These are phyloP conservation scores for Philhelius pedissequus DNA, from an alignment of 2,888 invertebrate species.

Conservation along the genomic window DNA sequence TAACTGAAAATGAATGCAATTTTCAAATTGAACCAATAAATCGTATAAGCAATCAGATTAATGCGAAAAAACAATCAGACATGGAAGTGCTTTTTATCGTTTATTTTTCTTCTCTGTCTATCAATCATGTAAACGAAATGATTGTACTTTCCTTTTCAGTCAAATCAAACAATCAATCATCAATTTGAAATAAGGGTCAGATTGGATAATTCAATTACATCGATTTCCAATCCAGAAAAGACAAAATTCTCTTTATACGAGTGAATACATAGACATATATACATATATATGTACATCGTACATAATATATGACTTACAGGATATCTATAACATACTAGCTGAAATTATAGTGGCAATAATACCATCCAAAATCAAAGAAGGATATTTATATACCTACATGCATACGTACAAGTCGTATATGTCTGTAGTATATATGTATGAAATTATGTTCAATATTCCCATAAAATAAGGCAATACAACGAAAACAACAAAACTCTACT, in stretches of 20 bases:
- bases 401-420: too few species aligned
- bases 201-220: conserved; percentile 10
- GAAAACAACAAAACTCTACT: background rate
- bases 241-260: background rate
- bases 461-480: background rate
- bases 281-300: background rate
- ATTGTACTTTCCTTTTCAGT: conserved; percentile 2
- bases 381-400: too few species aligned
- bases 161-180: conserved; percentile 23
- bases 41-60: background rate
- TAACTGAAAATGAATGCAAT: background rate
- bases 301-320: background rate
- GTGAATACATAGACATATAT: background rate
- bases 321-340: background rate
- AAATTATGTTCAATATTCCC: background rate
- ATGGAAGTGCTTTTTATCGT: background rate
- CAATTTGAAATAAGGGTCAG: background rate
- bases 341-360: background rate
- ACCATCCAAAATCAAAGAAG: background rate
- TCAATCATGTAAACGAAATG: conserved; percentile 1
- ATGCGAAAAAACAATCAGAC: conserved; percentile 6
- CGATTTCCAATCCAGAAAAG: background rate
- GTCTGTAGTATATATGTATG: too few species aligned
- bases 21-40: conserved; percentile 7
- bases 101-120: conserved; percentile 11